Base-by-base conservation (phyloP, 2,888 invertebrate genomes). In the Patella depressa region DNA sequence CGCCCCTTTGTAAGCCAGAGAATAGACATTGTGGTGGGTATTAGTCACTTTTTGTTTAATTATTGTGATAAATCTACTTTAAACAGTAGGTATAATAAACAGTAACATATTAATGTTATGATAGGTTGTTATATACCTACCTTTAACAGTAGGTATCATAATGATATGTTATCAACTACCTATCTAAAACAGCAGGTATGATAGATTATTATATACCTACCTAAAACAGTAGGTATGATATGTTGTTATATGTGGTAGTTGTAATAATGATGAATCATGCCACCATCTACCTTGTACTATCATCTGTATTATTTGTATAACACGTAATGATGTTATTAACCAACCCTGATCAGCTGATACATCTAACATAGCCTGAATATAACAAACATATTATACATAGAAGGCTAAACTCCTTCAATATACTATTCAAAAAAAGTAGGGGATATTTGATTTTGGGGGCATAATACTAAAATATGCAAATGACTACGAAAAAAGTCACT, bases 341-440 rank as follows among this genome's bases (percentile, higher is more conserved):
- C 97, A 98, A 73, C 98, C 98, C 85, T 95, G 94, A 90, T 98
- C 96, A 0, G 98, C 96, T 71, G 95, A 94, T 15, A 97, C 95
- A 92, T 99, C 99, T 87, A 99, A 95, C 96, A 99, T 97, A 29
- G 98, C 98, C 96, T 98, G 92, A 19, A 92, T 92, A 75, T 78
- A 77, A 81, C 76, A 29, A 57, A n/a, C 7, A 1, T 45, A 9
- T 45, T 45, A 45, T 45, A 45, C 45, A 45, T 45, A 7, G 45
- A 45, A 45, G 7, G 45, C 9, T 45, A 9, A 45, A 45, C 7
- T 45, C 9, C 45, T 45, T 45, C 1, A 45, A 45, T 45, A 45
- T 45, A 45, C 9, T 45, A 45, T n/a, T n/a, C n/a, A n/a, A n/a
- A n/a, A n/a, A n/a, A n/a, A n/a, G n/a, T n/a, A n/a, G n/a, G n/a